These are phyloP conservation scores for Furcula furcula DNA, from an alignment of 2,888 invertebrate genomes.

Conservation along the genomic window DNA sequence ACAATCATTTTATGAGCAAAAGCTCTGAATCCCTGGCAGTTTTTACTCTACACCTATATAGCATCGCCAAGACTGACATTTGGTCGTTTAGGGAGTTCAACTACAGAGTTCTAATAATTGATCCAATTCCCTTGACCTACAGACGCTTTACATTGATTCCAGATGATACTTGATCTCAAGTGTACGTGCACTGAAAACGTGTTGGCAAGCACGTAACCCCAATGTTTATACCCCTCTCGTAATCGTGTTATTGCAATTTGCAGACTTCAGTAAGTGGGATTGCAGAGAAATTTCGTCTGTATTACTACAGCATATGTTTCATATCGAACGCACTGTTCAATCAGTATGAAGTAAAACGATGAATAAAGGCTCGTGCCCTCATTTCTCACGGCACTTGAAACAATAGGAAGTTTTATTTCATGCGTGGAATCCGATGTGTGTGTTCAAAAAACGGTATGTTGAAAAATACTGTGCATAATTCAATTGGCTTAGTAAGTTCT, in stretches of 20 bases:
- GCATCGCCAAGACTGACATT: too few relatives aligned
- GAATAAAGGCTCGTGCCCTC: slow-evolving; percentile 16
- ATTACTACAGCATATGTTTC: slow-evolving; percentile 1
- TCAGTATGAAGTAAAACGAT: slow-evolving; percentile 4
- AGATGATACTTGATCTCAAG: slow-evolving; percentile 8
- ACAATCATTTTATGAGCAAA: too few relatives aligned
- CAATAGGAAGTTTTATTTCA: slow-evolving; percentile 7
- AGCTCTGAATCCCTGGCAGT: too few relatives aligned
- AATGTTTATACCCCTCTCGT: slow-evolving; percentile 20
- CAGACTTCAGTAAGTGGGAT: slow-evolving; percentile 13
- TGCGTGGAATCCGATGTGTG: neutral
- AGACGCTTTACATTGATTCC: slow-evolving; percentile 1
- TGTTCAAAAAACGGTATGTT: neutral
- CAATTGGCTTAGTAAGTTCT: too few relatives aligned
- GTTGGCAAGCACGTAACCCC: slow-evolving; percentile 35
- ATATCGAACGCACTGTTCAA: slow-evolving; percentile 9
- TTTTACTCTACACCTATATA: too few relatives aligned
- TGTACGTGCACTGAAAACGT: slow-evolving; percentile 31
- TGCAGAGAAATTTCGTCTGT: slow-evolving; percentile 19
- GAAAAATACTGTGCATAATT: neutral
- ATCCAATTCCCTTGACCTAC: slow-evolving; percentile 1
- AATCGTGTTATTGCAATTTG: slow-evolving; percentile 33
- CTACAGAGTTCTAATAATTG: neutral
- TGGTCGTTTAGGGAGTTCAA: too few relatives aligned
- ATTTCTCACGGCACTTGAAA: slow-evolving; percentile 11